Percentiles rank a stretch among this genome's conserved stretches.
Conservation (phyloP, 92 coral and sea anemone genomes). For the Umimayanthus chanpuru region DNA sequence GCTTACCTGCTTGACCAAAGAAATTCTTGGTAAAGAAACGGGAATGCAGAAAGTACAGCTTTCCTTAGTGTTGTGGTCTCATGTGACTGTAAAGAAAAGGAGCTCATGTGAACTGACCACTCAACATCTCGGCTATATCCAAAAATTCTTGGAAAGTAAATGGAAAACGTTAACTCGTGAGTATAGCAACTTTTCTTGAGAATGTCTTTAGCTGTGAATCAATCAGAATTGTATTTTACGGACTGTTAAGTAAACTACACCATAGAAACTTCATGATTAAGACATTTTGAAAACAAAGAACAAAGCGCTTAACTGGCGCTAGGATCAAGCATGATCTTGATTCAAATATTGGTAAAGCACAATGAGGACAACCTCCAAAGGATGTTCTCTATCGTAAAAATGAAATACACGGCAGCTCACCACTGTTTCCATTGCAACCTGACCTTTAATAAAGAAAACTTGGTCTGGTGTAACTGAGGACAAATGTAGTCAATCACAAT, state of each 20-base stretch:
- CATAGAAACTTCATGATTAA: too few species aligned
- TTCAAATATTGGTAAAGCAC: background rate
- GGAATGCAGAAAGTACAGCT: slow-evolving; percentile 13
- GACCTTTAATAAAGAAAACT: background rate
- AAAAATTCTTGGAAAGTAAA: background rate
- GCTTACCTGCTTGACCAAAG: slow-evolving; percentile 32
- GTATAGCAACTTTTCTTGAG: background rate
- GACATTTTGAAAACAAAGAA: background rate
- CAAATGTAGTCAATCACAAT: background rate
- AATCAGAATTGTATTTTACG: background rate
- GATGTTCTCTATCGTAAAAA: background rate
- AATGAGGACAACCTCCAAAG: background rate
- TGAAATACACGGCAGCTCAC: background rate
- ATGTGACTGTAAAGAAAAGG: background rate
- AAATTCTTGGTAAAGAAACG: slow-evolving; percentile 11
- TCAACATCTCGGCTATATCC: background rate
- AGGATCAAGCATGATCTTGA: background rate
- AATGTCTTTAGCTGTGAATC: background rate
- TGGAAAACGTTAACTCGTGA: background rate
- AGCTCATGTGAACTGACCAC: background rate
- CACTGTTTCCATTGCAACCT: background rate
- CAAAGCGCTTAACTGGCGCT: background rate
- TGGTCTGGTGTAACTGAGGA: background rate
- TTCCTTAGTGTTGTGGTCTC: background rate
- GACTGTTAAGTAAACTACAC: too few species aligned